Evolutionary conservation across 2,888 invertebrate genomes (phyloP).

Genomic region (Hermaeophaga mercurialis): DNA sequence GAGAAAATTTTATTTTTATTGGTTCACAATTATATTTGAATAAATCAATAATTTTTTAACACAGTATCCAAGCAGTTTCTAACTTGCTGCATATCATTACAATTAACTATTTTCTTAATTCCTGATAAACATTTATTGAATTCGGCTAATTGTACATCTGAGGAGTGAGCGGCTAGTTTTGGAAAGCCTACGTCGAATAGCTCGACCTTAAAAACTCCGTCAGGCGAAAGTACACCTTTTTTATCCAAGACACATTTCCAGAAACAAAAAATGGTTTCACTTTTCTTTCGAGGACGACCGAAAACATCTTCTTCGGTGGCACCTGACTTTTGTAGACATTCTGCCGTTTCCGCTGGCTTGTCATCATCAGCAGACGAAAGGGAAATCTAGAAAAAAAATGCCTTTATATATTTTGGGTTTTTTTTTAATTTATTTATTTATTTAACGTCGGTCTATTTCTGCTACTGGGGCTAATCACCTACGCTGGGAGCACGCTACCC

Average conservation of each 20-base stretch:
- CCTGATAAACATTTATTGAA: neutral
- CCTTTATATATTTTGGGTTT: too few relatives aligned
- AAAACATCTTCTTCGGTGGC: neutral
- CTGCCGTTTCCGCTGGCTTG: neutral
- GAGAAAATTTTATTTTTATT: too few relatives aligned
- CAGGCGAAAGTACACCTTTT: neutral
- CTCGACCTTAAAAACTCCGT: neutral
- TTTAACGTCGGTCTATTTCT: too few relatives aligned
- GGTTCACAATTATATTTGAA: too few relatives aligned
- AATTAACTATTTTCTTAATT: neutral
- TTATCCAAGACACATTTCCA: constrained; percentile 3
- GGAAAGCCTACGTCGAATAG: neutral
- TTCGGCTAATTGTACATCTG: neutral
- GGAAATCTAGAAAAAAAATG: neutral
- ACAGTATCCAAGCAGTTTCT: neutral
- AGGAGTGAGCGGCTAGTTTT: neutral
- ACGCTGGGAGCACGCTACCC: too few relatives aligned
- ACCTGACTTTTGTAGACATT: neutral
- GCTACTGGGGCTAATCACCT: too few relatives aligned
- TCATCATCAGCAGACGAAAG: neutral
- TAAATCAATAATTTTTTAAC: too few relatives aligned
- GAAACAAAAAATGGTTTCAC: neutral
- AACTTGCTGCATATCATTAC: neutral
- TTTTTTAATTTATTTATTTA: too few relatives aligned
- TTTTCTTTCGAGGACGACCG: neutral